Evolutionary conservation across 2,888 invertebrate species (phyloP), one percentile per base, ranked within the genome.

Genomic region (Trichacis sp.): DNA sequence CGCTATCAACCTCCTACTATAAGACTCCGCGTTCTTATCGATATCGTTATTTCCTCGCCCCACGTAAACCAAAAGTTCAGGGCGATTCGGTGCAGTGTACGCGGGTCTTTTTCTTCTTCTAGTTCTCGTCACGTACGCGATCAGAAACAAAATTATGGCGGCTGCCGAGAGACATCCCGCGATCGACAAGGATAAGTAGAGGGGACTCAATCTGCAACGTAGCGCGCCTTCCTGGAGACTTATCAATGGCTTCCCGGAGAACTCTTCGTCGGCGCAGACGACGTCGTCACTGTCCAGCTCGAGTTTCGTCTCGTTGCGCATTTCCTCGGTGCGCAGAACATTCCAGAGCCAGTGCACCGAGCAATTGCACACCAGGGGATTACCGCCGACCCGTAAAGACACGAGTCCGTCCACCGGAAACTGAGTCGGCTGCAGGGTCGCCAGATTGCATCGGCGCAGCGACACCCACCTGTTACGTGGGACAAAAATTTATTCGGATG

Each of bases 281-380:
- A 84, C 82, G 48, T 84, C 82, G 53, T 70, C 62, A 43, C 73
- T 77, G 66, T 84, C 84, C 17, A 85, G 72, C 42, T 83, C 82
- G 33, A 85, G 76, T 57, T 84, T 77, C 6, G 84, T 81, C 55
- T 75, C 78, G 74, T 83, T 83, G 6, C 79, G 72, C 1, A 73
- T 70, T 43, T 82, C 81, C 64, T 85, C 85, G 24, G 85, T 80
- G 15, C 85, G 84, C 38, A 87, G 87, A 45, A 94, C 87, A 77
- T 91, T 91, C 93, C 94, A 94, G 42, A 95, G 86, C 95, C 95
- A 95, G 65, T 93, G 87, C 62, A 95, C 85, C 50, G 94, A 94
- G 80, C 95, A 95, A 84, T 95, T 95, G 85, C 95, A 95, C 63
- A 90, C 88, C 68, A 95, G 87, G 0, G 94, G 94, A 85, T 95